Conservation (phyloP, 2,888 invertebrate genomes). For the Cylindroiulus punctatus region DNA sequence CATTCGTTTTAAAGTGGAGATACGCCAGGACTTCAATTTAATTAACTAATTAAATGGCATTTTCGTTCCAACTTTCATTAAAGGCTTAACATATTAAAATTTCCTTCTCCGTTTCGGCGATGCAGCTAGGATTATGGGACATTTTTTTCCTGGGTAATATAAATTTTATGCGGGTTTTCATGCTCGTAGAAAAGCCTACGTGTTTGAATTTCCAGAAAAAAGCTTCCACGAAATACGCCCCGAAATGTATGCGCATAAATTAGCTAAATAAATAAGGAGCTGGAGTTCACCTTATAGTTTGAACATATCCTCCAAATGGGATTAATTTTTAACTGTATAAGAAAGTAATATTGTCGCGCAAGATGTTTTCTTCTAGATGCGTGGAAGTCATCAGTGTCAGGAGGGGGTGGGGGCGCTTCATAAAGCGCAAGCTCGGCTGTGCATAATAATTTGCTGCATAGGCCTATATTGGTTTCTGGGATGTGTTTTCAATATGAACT, state of each 20-base stretch:
- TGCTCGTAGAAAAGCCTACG: slow-evolving; percentile 30
- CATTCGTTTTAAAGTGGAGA: neutral
- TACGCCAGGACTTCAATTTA: neutral
- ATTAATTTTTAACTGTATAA: slow-evolving; percentile 32
- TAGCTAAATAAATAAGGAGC: slow-evolving; percentile 32
- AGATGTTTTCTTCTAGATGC: slow-evolving; percentile 19
- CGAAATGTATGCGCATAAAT: slow-evolving; percentile 32
- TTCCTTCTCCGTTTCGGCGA: neutral
- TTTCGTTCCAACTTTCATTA: slow-evolving; percentile 1
- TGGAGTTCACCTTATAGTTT: slow-evolving; percentile 27
- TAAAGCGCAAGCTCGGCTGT: neutral
- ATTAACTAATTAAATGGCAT: slow-evolving; percentile 24
- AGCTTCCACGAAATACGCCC: neutral
- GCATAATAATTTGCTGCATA: slow-evolving; percentile 7
- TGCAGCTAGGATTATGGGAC: neutral
- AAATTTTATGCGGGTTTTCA: neutral
- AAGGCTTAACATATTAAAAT: slow-evolving; percentile 32
- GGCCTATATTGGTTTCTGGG: neutral
- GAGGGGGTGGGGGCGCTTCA: slow-evolving; percentile 1
- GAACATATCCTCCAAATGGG: slow-evolving; percentile 32
- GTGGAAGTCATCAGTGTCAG: slow-evolving; percentile 17
- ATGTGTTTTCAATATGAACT: slow-evolving; percentile 24
- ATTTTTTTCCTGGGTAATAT: neutral
- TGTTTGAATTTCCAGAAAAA: slow-evolving; percentile 26
- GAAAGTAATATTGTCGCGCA: slow-evolving; percentile 32